A percentile compares a stretch with the other conserved stretches of the same genome.
Evolutionary conservation across 2,797 vertebrate genomes (phyloP).

Genomic region (Nothura maculosa): DNA sequence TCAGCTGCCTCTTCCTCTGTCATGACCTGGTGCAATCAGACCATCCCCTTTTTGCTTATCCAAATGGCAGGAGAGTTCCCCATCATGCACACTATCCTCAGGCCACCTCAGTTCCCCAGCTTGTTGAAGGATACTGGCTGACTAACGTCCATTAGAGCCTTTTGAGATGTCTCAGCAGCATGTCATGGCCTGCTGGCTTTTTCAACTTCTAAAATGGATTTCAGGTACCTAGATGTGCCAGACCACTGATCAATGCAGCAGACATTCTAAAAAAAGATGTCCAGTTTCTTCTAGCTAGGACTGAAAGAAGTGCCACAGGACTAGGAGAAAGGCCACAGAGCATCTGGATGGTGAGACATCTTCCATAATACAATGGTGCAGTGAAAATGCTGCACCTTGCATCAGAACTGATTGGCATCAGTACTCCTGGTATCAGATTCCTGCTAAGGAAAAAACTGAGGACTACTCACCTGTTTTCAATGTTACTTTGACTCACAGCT

Average conservation of each 20-base stretch:
- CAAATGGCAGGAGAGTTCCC: not conserved
- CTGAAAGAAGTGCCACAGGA: not conserved
- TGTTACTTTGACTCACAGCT: not conserved
- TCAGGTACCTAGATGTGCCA: not conserved
- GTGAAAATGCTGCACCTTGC: not conserved
- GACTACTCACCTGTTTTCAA: not conserved
- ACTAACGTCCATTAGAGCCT: not conserved
- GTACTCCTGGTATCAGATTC: no score
- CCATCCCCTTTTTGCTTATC: not conserved
- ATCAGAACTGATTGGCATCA: no score
- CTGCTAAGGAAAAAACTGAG: not conserved
- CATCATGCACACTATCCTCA: not conserved
- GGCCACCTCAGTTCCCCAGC: not conserved
- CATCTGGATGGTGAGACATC: not conserved
- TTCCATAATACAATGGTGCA: not conserved
- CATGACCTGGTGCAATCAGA: not conserved
- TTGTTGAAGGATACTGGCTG: not conserved
- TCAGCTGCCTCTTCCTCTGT: not conserved
- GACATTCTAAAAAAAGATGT: not conserved
- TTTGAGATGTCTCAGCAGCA: not conserved
- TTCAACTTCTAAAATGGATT: not conserved
- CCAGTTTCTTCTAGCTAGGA: not conserved
- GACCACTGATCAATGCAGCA: not conserved
- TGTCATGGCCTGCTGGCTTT: not conserved
- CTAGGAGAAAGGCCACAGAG: not conserved